Evolutionary conservation across 2,113 vertebrate species (phyloP), one percentile per base, ranked within the genome.

Genomic region (Theristicus caerulescens): DNA sequence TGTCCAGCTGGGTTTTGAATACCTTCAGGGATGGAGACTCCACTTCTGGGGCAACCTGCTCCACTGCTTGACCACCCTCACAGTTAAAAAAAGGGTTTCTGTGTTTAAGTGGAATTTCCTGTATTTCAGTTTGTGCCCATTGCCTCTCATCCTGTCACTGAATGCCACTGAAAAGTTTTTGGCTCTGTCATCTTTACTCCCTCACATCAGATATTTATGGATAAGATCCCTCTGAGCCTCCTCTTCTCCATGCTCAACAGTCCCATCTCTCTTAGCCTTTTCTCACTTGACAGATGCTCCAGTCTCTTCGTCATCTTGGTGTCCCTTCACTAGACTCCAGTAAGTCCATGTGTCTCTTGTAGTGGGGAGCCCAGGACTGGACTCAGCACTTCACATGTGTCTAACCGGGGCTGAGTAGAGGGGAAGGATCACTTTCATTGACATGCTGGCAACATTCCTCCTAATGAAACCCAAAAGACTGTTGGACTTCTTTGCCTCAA

Each of bases 61-160:
- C 26, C 29, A 64, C 8, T 47, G 42, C 11, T 38, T 79, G 16
- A 21, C 18, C 16, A 74, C 10, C 20, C 9, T 67, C 13, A 67
- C 20, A 16, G 13, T 55, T 14, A 29, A 52, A 62, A 51, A 57
- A 3, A 1, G 0, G 2, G 4, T 1, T 1, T 2, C 25, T 54
- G 9, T 29, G 16, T 44, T 66, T 59, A 54, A 27, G 40, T 20
- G 10, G 13, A 74, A 38, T 70, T 25, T 67, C 11, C 16, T 67
- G 11, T 62, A 21, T 74, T 80, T 85, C 46, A 36, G 9, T 73
- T 49, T 29, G 20, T 67, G n/a, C 9, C 22, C 9, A 3, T 44
- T 57, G 19, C 17, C 32, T 51, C 42, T 65, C 26, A 54, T 65
- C 19, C 27, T 76, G 32, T 36, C 51, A 66, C 27, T 38, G 19